Base-by-base conservation (phyloP, 37 sponge, comb jelly and placozoan species). In the Oopsacas minuta region DNA sequence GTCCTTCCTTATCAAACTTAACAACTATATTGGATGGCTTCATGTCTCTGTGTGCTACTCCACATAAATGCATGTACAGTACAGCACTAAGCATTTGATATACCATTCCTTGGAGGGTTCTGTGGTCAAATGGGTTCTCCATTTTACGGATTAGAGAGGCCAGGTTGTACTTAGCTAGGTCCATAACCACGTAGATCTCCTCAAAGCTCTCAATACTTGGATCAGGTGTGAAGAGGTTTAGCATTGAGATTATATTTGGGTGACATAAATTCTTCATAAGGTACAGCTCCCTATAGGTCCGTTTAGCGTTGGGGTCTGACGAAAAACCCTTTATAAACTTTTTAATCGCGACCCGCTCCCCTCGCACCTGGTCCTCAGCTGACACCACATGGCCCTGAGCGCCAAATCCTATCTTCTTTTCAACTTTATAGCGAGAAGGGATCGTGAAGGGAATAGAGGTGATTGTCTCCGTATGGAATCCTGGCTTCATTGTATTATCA, bases 141-240 rank as follows among this genome's bases (percentile, higher is more conserved):
- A 61, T n/a, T 12, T 61, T 61, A 10, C 30, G 20, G 22, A 61
- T 61, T 3, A 61, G 22, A 10, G 20, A n/a, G 20, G 75, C 7
- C 20, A 61, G 75, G 22, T 61, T 61, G 75, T 61, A 61, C 75
- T n/a, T 61, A 7, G 75, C 75, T 61, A 61, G 75, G 22, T 61
- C 75, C 75, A 61, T 61, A 10, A 61, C 75, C 28, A 61, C 22
- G 75, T 61, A 61, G 75, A 61, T 61, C 75, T 61, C 75, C 75
- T 61, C 75, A 61, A 61, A 34, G 22, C 22, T 61, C 1, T 10
- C 75, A 3, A n/a, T 34, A 61, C 28, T 34, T 12, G 75, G 20
- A 12, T 61, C 75, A 12, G 75, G 75, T 12, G 75, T 61, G 22
- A 61, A 61, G 7, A 61, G 75, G 75, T 61, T n/a, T n/a, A 61